Base-by-base conservation (phyloP, 2,113 vertebrate species). In the Vicugna pacos region DNA sequence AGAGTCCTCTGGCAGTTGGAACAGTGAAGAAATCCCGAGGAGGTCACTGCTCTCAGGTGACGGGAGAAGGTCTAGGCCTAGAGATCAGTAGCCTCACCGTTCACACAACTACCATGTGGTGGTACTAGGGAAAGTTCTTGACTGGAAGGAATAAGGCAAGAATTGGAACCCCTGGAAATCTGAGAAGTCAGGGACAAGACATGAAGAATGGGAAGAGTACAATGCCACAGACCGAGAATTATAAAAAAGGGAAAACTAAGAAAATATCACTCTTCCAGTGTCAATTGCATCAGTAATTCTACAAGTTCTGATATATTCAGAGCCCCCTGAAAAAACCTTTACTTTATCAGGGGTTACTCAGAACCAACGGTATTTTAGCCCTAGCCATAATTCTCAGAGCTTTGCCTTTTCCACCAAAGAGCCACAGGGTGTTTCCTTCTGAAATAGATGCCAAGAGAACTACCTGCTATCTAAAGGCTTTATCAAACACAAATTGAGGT, bases 161-260 rank as follows among this genome's bases (percentile, higher is more conserved):
- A 96, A 90, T 1, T 67, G 48, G 26, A 77, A 30, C 38, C n/a
- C 30, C 60, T 62, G 14, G 22, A 93, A 91, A 81, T 93, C 9
- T 79, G 67, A 79, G 22, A 96, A 92, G 70, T 88, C 56, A 95
- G 65, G 93, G 91, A 60, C 50, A 93, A 86, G 35, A 20, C 56
- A 76, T 64, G 58, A 90, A 84, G 58, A 84, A 72, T 22, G 75
- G 52, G 48, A 93, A 96, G 76, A 70, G 32, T 77, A 82, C 93
- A 95, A 24, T 64, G 35, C 83, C 58, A 58, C 5, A 91, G 48
- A 79, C 56, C 65, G 16, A 73, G 42, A 64, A 52, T 32, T 88
- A 16, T 19, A 38, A 38, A 93, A 91, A 92, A 95, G 5, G 32
- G 56, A 89, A 82, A 92, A 83, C 16, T 54, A 89, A 93, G 64